Evolutionary conservation across 2,113 vertebrate species (phyloP), one percentile per base, ranked within the genome.

Genomic region (Leptocoma aspasia): DNA sequence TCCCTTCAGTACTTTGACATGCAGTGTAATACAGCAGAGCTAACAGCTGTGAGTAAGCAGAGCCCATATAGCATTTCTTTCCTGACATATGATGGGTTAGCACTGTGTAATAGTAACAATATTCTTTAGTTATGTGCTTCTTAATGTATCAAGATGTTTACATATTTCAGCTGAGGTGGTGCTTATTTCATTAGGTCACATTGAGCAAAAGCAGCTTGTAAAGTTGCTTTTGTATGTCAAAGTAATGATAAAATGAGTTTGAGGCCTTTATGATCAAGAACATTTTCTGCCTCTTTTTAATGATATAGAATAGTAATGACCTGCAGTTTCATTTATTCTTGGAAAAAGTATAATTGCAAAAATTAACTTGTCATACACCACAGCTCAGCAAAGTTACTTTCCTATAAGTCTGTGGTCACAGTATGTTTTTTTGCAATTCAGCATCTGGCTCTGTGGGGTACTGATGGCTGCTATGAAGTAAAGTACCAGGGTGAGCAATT

Each of bases 391-490:
- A 97, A 98, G 97, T 97, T 98, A 98, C 97, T 98, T 98, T 97
- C 96, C 94, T 98, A 71, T 96, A 97, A 98, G 98, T 98, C 97
- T 97, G 82, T 98, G 98, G 98, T 98, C 98, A 98, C 98, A 98
- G 98, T 98, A 97, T 98, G 98, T 98, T 97, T 98, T 98, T 98
- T 98, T 98, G 97, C 97, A 98, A 97, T 98, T 98, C 98, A 98
- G 98, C 98, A 98, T 98, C 98, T 98, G 98, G 97, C 98, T 98
- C 98, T 98, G 98, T 98, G 98, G 98, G 98, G 94, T 98, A 97
- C 98, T 98, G 98, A 98, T 98, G 98, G 98, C 98, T 98, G 98
- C 98, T 98, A 94, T 97, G 98, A 98, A 97, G 98, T 98, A 98
- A 98, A 98, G 98, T 97, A 98, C 98, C 96, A 96, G 97, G 97